phyloP scores from a whole-genome alignment of 1,140 invertebrate genomes.

The Diachasmimorpha longicaudata region DNA sequence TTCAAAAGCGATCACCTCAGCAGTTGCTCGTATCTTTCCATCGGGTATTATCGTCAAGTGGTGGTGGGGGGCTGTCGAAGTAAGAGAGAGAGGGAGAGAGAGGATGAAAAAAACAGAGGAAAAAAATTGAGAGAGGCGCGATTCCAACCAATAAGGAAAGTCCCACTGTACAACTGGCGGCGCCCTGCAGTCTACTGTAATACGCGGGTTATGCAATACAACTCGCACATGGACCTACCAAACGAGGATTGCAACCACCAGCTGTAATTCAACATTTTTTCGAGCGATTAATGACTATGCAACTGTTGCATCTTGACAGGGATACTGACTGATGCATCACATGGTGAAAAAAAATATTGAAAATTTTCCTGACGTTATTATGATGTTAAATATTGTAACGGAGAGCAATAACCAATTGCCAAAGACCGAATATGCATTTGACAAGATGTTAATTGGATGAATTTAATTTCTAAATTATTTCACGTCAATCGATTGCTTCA shows the following conservation, averaged over 20 bases:
- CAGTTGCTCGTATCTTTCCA: constrained; percentile 6
- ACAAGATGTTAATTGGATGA: too few species aligned
- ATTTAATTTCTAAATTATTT: too few species aligned
- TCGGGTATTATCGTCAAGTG: not conserved
- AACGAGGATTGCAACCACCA: not conserved
- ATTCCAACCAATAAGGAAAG: constrained; percentile 3
- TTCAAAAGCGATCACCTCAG: not conserved
- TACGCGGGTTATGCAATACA: not conserved
- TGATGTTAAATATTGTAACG: too few species aligned
- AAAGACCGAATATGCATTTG: too few species aligned
- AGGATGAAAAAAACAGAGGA: constrained; percentile 1
- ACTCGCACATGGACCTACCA: not conserved
- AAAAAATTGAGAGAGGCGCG: not conserved
- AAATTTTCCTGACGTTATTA: too few species aligned
- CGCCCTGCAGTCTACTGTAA: constrained; percentile 25
- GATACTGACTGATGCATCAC: too few species aligned
- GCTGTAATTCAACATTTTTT: not conserved
- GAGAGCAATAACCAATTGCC: too few species aligned
- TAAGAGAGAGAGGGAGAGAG: too few species aligned
- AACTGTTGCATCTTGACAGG: too few species aligned
- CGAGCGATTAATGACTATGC: not conserved
- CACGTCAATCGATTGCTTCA: too few species aligned
- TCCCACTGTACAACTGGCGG: not conserved
- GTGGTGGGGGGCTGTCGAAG: not conserved
- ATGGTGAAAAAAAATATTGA: too few species aligned